Percentiles rank a stretch among this genome's conserved stretches.
Evolutionary conservation across 2,888 invertebrate genomes (phyloP).

Genomic region (Monopis laevigella): DNA sequence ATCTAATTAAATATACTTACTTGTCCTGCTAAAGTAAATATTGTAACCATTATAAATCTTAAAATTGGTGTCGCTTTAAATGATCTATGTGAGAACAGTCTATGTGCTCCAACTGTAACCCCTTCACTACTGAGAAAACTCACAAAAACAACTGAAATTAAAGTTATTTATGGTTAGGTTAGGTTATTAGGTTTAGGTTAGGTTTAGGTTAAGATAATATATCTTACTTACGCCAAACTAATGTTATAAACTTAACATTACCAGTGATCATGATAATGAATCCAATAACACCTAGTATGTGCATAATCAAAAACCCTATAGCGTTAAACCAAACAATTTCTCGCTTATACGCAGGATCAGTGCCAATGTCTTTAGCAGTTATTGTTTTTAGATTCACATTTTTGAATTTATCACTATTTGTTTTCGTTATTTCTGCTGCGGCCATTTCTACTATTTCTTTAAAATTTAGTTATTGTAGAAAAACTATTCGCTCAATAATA

Average conservation of each 20-base stretch:
- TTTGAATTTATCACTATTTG: background rate
- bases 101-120: constrained; percentile 84
- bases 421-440: background rate
- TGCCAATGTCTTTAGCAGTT: constrained; percentile 47
- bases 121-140: constrained; percentile 57
- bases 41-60: constrained; percentile 67
- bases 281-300: constrained; percentile 60
- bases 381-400: constrained; percentile 9
- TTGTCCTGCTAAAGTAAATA: constrained; percentile 81
- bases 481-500: too few relatives aligned
- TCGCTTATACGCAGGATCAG: constrained; percentile 52
- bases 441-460: constrained; percentile 9
- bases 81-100: constrained; percentile 79
- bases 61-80: constrained; percentile 77
- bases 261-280: constrained; percentile 30
- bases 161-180: too few relatives aligned
- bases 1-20: too few relatives aligned
- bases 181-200: too few relatives aligned
- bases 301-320: constrained; percentile 66
- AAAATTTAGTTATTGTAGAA: too few relatives aligned
- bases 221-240: constrained; percentile 37
- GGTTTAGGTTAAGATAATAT: too few relatives aligned
- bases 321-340: constrained; percentile 72
- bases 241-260: constrained; percentile 26
- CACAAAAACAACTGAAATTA: constrained; percentile 30